Conservation (phyloP, 2,113 vertebrate species). For the Dendropsophus ebraccatus region DNA sequence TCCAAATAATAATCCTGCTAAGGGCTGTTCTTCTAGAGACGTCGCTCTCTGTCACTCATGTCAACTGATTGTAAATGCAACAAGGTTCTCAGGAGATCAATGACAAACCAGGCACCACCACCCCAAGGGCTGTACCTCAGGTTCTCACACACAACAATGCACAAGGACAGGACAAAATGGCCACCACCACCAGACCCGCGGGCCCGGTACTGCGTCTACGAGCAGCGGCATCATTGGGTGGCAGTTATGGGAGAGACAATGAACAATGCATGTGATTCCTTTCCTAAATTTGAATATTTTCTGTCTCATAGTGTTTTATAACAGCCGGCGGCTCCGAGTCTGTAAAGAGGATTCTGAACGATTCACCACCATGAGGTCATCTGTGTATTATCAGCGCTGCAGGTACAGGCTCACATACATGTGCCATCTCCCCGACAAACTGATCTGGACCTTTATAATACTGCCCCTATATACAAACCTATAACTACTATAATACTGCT, state of each 20-base stretch:
- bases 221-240: neutral
- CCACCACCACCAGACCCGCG: neutral
- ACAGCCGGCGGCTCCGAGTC: neutral
- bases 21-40: conserved; percentile 43
- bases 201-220: neutral
- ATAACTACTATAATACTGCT: too few species aligned
- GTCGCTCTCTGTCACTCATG: too few species aligned
- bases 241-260: neutral
- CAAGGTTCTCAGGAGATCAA: conserved; percentile 10
- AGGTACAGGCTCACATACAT: neutral
- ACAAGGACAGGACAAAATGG: conserved; percentile 3
- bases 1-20: neutral
- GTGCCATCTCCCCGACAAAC: too few species aligned
- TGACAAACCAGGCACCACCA: too few species aligned
- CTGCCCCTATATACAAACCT: neutral
- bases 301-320: conserved; percentile 14
- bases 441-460: too few species aligned
- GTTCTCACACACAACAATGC: conserved; percentile 13
- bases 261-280: conserved; percentile 15
- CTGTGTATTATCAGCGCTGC: neutral
- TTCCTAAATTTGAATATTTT: neutral
- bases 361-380: neutral
- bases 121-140: conserved; percentile 38
- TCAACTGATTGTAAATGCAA: conserved; percentile 13
- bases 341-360: neutral